phyloP scores from a whole-genome alignment of 2,113 vertebrate genomes.

The Microcebus murinus region DNA sequence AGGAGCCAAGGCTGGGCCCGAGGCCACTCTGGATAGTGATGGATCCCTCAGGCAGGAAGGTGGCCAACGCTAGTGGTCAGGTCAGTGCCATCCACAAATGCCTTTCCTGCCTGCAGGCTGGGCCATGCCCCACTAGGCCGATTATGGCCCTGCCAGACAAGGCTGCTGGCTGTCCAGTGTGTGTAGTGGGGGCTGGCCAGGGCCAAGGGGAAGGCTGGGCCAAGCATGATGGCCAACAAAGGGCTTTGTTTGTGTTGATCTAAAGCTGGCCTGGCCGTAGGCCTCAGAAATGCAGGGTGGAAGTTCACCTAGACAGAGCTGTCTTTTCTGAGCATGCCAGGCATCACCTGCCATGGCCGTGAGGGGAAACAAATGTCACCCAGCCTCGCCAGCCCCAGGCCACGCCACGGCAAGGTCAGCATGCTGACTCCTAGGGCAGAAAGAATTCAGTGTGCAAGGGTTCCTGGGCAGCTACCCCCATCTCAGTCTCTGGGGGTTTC shows the following conservation, averaged over 20 bases:
- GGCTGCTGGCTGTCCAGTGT: rapidly evolving
- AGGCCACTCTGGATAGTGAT: background rate
- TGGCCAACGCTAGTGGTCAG: no score
- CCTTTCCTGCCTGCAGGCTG: background rate
- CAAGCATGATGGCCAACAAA: background rate
- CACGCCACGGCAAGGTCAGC: rapidly evolving
- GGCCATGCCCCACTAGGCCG: rapidly evolving
- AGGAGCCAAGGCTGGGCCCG: background rate
- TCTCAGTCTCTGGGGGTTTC: background rate
- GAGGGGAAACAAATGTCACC: no score
- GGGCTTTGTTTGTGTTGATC: rapidly evolving
- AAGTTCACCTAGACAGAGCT: rapidly evolving
- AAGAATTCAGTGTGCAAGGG: background rate
- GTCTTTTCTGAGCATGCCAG: background rate
- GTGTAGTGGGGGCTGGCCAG: rapidly evolving
- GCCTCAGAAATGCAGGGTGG: rapidly evolving
- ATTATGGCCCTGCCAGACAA: rapidly evolving
- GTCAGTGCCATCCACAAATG: no score
- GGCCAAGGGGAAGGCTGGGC: rapidly evolving
- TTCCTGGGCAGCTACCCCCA: background rate
- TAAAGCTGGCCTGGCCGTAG: background rate
- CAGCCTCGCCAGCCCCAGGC: background rate
- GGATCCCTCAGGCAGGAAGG: no score
- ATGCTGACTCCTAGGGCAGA: background rate
- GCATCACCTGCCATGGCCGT: no score